Evolutionary conservation across 2,113 vertebrate species (phyloP), one percentile per base, ranked within the genome.

Genomic region (Probosciger aterrimus): DNA sequence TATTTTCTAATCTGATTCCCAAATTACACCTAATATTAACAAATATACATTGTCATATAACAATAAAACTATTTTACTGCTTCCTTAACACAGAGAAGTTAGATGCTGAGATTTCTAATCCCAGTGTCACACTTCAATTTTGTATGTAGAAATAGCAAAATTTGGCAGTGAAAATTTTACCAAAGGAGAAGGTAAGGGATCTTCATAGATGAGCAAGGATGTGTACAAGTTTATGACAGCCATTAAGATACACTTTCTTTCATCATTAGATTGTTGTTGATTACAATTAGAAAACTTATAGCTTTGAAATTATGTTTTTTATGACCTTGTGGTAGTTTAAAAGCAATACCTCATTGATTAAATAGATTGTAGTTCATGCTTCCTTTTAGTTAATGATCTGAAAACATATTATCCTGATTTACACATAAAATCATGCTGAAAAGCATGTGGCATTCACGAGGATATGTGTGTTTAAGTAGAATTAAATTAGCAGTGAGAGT

Each of bases 351-450:
- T 98, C 98, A 98, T 98, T 99, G 98, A 98, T 98, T 98, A 98
- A 98, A 98, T 98, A 98, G 98, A 97, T 98, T 98, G 98, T 98
- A 97, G 97, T 98, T 98, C 98, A 98, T 97, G 98, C 98, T 98
- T 98, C 98, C 97, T 98, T 98, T 98, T 98, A 98, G 96, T 98
- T 99, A 99, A 99, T 98, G 98, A 98, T 97, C 98, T 98, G 98
- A 98, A 98, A 98, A 98, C 98, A 98, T 98, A 99, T 98, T 98
- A 98, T 97, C 97, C 97, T 98, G 98, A 98, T 99, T 99, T 98
- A 98, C 98, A 98, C 98, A 98, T 98, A 98, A 98, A 98, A 98
- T 98, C 98, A 98, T 98, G 98, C 98, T 96, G 97, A 98, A 98
- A 98, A 98, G 98, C 98, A 98, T 98, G 98, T 98, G 97, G 97